phyloP scores from a whole-genome alignment of 35 echinoderm and acorn worm species.

The Lytechinus pictus region DNA sequence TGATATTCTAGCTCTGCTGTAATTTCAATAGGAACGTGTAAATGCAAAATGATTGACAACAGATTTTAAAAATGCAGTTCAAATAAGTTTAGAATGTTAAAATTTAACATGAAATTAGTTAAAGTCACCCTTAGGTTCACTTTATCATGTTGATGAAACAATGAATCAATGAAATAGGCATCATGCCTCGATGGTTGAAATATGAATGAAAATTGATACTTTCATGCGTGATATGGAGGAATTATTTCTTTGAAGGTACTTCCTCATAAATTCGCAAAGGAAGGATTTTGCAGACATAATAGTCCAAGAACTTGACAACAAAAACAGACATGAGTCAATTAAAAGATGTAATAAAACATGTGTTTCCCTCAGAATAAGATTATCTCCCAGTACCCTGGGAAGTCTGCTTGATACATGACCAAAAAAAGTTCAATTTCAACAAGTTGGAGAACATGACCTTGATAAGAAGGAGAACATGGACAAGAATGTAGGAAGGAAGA shows the following conservation, averaged over 20 bases:
- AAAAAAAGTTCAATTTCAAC: neutral
- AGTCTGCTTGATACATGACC: neutral
- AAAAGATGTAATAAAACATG: neutral
- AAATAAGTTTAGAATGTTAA: too few relatives aligned
- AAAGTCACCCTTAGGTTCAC: too few relatives aligned
- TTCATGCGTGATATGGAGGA: too few relatives aligned
- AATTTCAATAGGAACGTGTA: too few relatives aligned
- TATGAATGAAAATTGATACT: neutral
- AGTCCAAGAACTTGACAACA: neutral
- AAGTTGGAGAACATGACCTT: neutral
- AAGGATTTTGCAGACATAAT: neutral
- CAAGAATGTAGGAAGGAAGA: slow-evolving; percentile 5
- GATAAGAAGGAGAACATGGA: neutral
- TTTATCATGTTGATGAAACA: too few relatives aligned
- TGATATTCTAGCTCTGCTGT: too few relatives aligned
- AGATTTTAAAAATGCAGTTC: too few relatives aligned
- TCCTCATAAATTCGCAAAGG: neutral
- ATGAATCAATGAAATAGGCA: neutral
- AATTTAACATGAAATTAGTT: too few relatives aligned
- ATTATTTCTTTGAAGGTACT: too few relatives aligned
- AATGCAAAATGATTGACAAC: too few relatives aligned
- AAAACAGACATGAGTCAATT: neutral
- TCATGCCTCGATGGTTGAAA: neutral
- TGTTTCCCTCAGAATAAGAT: neutral
- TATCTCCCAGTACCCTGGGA: neutral